These are phyloP conservation scores for Epicampocera succincta DNA, from an alignment of 2,888 invertebrate species.

Conservation along the genomic window DNA sequence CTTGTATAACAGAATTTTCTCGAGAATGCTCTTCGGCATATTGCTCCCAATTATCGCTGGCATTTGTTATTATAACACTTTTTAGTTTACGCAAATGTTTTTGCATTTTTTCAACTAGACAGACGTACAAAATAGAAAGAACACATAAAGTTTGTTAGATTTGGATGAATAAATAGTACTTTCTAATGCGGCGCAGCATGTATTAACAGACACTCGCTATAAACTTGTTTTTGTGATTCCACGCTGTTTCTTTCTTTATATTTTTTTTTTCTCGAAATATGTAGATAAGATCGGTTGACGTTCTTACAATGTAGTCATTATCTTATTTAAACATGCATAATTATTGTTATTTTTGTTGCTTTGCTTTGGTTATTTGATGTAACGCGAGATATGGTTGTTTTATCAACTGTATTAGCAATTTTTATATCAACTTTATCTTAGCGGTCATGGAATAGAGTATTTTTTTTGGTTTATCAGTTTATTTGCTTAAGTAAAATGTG, in stretches of 20 bases:
- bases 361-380: conserved; percentile 33
- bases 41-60: conserved; percentile 75
- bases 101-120: conserved; percentile 79
- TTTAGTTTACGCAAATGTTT: conserved; percentile 79
- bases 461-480: conserved; percentile 1
- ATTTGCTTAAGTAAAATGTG: background rate
- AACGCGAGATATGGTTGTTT: conserved; percentile 26
- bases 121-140: conserved; percentile 24
- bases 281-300: conserved; percentile 47
- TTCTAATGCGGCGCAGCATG: background rate
- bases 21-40: conserved; percentile 76
- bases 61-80: conserved; percentile 77
- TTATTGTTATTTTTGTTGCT: background rate
- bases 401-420: conserved; percentile 17
- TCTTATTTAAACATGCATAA: conserved; percentile 32
- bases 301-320: conserved; percentile 30
- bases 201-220: background rate
- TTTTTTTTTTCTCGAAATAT: background rate
- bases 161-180: conserved; percentile 50
- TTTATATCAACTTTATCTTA: conserved; percentile 26
- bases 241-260: background rate
- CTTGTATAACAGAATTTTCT: conserved; percentile 78
- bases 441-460: background rate
- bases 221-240: background rate
- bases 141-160: conserved; percentile 39